phyloP scores from a whole-genome alignment of 2,797 vertebrate genomes.

The Gadopsis marmoratus region DNA sequence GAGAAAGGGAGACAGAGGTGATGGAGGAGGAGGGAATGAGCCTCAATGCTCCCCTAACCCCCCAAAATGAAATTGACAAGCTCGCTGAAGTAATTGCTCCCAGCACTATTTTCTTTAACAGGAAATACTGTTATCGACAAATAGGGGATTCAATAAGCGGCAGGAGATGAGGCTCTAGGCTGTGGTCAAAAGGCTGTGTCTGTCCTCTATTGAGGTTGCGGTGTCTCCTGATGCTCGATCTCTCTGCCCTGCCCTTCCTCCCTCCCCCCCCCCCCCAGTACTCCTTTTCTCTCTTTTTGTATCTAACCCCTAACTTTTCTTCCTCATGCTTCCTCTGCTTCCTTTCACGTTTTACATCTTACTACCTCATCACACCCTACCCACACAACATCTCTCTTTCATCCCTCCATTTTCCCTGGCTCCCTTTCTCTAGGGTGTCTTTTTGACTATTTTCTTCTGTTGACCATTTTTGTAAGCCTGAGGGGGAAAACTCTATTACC shows the following conservation, averaged over 20 bases:
- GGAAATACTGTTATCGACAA: conserved; percentile 87
- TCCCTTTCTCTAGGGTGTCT: conserved; percentile 40
- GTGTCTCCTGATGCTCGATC: conserved; percentile 60
- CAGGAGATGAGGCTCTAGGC: conserved; percentile 82
- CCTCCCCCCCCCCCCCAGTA: conserved; percentile 43
- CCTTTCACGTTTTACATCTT: conserved; percentile 37
- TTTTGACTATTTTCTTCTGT: conserved; percentile 62
- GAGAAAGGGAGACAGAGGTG: conserved; percentile 63
- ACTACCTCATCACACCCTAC: conserved; percentile 30
- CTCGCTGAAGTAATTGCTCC: conserved; percentile 84
- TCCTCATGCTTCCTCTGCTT: conserved; percentile 12
- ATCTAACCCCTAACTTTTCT: conserved; percentile 34
- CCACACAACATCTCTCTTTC: not conserved
- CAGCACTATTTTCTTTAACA: conserved; percentile 85
- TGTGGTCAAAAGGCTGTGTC: conserved; percentile 78
- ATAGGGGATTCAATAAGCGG: conserved; percentile 84
- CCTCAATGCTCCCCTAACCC: conserved; percentile 74
- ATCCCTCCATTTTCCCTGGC: conserved; percentile 8
- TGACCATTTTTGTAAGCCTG: conserved; percentile 58
- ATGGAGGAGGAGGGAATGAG: conserved; percentile 67
- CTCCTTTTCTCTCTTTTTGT: conserved; percentile 26
- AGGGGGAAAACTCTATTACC: conserved; percentile 67
- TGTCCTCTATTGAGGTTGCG: conserved; percentile 73
- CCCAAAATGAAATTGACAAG: conserved; percentile 85
- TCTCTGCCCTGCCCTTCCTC: conserved; percentile 46